These are phyloP conservation scores for Cebus imitator DNA, from an alignment of 2,113 vertebrate genomes.

Conservation along the genomic window DNA sequence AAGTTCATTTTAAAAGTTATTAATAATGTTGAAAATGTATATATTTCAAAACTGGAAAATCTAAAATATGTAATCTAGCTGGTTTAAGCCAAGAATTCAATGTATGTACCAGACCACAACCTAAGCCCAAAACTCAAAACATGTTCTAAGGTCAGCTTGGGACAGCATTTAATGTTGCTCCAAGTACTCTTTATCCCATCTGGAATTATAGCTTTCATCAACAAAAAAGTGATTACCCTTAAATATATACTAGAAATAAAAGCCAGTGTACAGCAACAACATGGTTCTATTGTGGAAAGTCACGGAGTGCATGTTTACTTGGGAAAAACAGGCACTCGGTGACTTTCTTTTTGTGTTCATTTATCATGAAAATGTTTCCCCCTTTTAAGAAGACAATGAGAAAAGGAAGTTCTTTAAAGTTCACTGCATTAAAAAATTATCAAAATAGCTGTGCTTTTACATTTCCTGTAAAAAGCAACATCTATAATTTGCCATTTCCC, in stretches of 20 bases:
- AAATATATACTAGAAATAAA: constrained; percentile 54
- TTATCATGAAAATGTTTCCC: constrained; percentile 35
- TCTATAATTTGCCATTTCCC: constrained; percentile 12
- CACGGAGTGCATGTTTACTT: neutral
- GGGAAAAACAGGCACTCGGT: neutral
- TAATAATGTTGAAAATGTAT: too few relatives aligned
- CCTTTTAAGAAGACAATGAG: constrained; percentile 46
- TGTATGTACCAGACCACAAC: neutral
- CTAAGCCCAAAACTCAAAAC: constrained; percentile 37
- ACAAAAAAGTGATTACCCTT: constrained; percentile 58
- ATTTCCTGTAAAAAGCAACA: constrained; percentile 60
- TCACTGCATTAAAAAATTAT: constrained; percentile 38
- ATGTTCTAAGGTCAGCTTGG: constrained; percentile 15
- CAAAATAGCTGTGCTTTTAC: constrained; percentile 42
- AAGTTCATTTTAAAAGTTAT: too few relatives aligned
- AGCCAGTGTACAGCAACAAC: constrained; percentile 20
- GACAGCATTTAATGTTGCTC: neutral
- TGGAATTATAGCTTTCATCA: constrained; percentile 57
- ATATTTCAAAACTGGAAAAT: neutral
- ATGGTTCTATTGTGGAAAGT: neutral
- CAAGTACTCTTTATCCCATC: constrained; percentile 28
- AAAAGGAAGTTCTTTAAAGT: constrained; percentile 64
- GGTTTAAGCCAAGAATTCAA: constrained; percentile 13
- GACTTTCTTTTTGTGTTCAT: constrained; percentile 3
- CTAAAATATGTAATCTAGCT: constrained; percentile 26